Conservation (phyloP, 2,797 vertebrate species). For the Sebastiscus albofasciatus region DNA sequence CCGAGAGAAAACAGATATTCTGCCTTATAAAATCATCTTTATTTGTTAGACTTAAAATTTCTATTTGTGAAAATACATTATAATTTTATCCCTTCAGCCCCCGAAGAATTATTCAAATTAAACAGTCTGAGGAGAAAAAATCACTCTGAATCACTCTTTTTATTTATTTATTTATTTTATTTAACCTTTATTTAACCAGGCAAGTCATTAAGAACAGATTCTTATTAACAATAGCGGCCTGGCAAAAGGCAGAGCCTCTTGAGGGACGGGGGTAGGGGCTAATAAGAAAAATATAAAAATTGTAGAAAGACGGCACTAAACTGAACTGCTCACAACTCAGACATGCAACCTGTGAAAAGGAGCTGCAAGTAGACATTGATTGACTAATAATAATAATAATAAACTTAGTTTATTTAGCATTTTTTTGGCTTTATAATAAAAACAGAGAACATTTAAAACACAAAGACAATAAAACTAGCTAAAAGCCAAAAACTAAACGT, state of each 20-base stretch:
- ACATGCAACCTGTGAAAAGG: not conserved
- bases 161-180: no score
- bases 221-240: no score
- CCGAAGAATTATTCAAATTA: not conserved
- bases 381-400: not conserved
- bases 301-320: not conserved
- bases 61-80: fast-evolving
- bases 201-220: no score
- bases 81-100: not conserved
- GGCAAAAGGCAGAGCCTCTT: no score
- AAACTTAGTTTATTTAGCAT: not conserved
- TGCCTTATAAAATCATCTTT: not conserved
- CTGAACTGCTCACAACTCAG: not conserved
- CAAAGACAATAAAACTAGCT: not conserved
- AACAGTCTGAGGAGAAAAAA: no score
- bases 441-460: not conserved
- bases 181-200: no score
- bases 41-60: not conserved
- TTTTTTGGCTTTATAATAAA: not conserved
- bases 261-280: no score
- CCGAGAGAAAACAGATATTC: not conserved
- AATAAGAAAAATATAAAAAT: not conserved
- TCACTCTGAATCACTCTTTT: no score
- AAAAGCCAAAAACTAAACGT: not conserved
- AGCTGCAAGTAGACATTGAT: not conserved